These are phyloP conservation scores for Oenanthe oenanthe DNA, from an alignment of 2,113 vertebrate species.

Conservation along the genomic window DNA sequence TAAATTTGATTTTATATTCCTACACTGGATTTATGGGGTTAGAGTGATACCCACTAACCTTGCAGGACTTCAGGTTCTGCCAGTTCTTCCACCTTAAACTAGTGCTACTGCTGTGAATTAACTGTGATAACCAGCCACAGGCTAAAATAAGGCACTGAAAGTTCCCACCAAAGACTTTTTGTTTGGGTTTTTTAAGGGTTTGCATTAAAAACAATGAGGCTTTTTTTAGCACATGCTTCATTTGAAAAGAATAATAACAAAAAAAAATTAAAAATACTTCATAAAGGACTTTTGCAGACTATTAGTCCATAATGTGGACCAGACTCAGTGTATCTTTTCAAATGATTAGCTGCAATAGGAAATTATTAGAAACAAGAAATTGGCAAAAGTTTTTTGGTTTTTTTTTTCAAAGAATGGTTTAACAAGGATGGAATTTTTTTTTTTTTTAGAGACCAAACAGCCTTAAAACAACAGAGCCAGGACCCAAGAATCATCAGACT, in stretches of 20 bases:
- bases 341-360: neutral
- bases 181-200: neutral
- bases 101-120: neutral
- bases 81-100: neutral
- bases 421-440: neutral
- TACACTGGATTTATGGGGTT: neutral
- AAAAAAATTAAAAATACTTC: neutral
- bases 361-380: neutral
- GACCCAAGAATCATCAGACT: neutral
- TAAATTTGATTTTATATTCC: neutral
- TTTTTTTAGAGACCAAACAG: neutral
- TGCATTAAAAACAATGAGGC: neutral
- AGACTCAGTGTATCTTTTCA: neutral
- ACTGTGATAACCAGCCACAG: conserved; percentile 40
- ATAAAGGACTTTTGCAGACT: neutral
- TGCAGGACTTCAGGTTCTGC: neutral
- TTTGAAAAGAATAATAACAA: neutral
- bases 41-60: neutral
- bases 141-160: neutral
- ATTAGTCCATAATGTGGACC: neutral
- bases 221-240: conserved; percentile 18
- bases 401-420: neutral
- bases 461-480: neutral
- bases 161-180: neutral
- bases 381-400: neutral